Evolutionary conservation across 2,113 vertebrate species (phyloP).

Genomic region (Coptodon rendalli): DNA sequence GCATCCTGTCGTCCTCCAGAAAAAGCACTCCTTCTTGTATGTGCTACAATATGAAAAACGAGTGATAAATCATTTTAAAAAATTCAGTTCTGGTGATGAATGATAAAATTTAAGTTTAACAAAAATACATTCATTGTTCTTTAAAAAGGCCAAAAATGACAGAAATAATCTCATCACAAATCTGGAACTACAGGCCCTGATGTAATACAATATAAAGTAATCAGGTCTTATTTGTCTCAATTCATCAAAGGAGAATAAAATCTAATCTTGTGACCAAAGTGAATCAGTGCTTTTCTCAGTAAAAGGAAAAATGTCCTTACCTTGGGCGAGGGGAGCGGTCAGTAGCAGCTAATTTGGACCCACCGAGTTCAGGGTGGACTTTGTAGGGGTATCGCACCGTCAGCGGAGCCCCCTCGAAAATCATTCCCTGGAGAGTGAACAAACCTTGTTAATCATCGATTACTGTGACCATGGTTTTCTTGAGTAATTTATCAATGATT

Average conservation of each 20-base stretch:
- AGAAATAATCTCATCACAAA: background rate
- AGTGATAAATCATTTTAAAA: background rate
- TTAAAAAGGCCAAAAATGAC: background rate
- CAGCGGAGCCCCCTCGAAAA: slow-evolving; percentile 48
- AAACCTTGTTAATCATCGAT: background rate
- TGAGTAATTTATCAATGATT: background rate
- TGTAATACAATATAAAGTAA: background rate
- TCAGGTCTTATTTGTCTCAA: fast-evolving
- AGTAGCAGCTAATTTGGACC: slow-evolving; percentile 7
- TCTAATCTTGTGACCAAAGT: background rate
- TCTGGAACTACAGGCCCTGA: background rate
- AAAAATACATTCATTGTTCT: background rate
- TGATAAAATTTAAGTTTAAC: background rate
- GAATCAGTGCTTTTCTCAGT: background rate
- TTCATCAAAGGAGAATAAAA: background rate
- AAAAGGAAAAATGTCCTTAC: background rate
- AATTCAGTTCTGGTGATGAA: background rate
- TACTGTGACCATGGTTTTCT: background rate
- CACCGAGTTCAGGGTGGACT: slow-evolving; percentile 20
- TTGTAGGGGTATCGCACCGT: slow-evolving; percentile 56
- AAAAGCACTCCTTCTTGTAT: slow-evolving; percentile 65
- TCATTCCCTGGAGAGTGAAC: slow-evolving; percentile 46
- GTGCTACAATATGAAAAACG: background rate
- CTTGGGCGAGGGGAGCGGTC: background rate
- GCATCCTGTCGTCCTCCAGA: slow-evolving; percentile 71